These are phyloP conservation scores for Blastobasis lacticolella DNA, from an alignment of 2,888 invertebrate species.

Conservation along the genomic window DNA sequence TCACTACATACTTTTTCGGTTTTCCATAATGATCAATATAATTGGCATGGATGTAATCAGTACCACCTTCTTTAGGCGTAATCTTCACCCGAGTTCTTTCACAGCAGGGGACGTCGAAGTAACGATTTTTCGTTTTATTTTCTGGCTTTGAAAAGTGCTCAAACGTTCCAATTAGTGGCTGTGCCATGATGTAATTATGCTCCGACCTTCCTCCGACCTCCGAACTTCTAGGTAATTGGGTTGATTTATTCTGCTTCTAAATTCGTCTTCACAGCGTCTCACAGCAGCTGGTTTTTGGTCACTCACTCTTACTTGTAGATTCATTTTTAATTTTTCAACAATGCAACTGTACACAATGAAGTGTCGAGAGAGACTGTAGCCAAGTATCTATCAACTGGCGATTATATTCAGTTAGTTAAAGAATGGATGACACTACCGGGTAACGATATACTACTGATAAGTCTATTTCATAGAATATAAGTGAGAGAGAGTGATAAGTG, in stretches of 20 bases:
- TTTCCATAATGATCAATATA: no score
- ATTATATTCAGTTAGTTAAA: no score
- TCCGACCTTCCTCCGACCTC: no score
- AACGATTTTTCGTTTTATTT: constrained; percentile 1
- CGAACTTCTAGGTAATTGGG: background rate
- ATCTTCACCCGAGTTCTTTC: background rate
- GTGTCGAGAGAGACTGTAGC: background rate
- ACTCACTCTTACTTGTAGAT: background rate
- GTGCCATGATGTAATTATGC: constrained; percentile 1
- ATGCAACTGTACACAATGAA: constrained; percentile 1
- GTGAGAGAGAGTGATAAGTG: no score
- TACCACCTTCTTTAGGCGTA: background rate
- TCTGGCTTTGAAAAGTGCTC: constrained; percentile 1
- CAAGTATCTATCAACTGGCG: no score
- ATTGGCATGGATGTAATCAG: no score
- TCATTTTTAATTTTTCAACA: constrained; percentile 1
- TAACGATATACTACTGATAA: background rate
- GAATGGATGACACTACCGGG: background rate
- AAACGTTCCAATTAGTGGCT: background rate
- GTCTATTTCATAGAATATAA: background rate
- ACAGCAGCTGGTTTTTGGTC: background rate
- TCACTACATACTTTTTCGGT: no score
- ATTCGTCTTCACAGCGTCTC: constrained; percentile 1
- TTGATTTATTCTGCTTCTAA: constrained; percentile 1
- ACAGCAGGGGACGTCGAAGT: background rate